phyloP scores from a whole-genome alignment of 1,140 invertebrate genomes.

The Drosophila tropicalis region DNA sequence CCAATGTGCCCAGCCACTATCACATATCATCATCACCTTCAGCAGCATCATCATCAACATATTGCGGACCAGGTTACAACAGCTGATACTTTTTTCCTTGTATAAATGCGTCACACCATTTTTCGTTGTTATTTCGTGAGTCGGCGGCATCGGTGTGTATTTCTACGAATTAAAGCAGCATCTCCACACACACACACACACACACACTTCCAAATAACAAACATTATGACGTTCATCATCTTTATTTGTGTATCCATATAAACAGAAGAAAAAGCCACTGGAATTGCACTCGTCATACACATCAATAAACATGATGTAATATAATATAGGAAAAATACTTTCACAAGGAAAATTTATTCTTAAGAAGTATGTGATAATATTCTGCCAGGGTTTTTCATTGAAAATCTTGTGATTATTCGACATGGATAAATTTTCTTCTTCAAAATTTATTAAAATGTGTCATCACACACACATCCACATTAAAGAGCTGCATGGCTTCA shows the following conservation, averaged over 20 bases:
- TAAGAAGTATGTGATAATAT: background rate
- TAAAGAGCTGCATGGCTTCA: no score
- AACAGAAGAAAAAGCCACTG: no score
- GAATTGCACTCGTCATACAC: no score
- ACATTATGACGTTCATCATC: no score
- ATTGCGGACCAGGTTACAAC: background rate
- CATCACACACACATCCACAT: no score
- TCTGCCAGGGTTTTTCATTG: background rate
- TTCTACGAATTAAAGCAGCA: slow-evolving; percentile 6
- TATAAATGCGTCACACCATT: slow-evolving; percentile 30
- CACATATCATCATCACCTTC: background rate
- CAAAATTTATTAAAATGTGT: no score
- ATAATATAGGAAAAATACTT: background rate
- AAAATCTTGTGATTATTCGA: background rate
- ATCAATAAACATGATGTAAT: no score
- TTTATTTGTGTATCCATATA: no score
- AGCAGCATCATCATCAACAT: background rate
- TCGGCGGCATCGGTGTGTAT: background rate
- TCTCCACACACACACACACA: background rate
- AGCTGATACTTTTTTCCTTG: slow-evolving; percentile 16
- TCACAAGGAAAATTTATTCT: background rate
- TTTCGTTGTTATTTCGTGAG: slow-evolving; percentile 21
- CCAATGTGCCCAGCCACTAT: background rate
- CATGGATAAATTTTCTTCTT: background rate
- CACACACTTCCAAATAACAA: no score